Evolutionary conservation across 92 coral and sea anemone genomes (phyloP), one percentile per base, ranked within the genome.

Genomic region (Siderastrea radians): DNA sequence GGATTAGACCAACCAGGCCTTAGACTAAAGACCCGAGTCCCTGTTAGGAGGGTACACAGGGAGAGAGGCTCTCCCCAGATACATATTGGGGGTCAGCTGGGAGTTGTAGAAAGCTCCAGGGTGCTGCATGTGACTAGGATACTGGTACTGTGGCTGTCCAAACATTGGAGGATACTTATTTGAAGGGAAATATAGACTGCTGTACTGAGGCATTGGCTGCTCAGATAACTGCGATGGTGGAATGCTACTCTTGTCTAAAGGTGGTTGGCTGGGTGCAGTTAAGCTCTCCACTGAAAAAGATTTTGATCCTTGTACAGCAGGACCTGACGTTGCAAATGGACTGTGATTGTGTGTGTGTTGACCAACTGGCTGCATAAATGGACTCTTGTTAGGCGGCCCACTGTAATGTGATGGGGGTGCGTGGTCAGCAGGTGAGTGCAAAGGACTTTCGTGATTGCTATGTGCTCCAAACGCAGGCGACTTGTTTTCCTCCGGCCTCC

Each of bases 41-140:
- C 98, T 92, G n/a, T 92, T 95, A 6, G 99, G 96, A 62, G 98
- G 99, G 94, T 96, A 96, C 78, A 98, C 97, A 16, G 98, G 99
- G 43, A 98, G 91, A 4, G 99, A 91, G 12, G 95, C 95, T 69
- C 96, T 87, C 38, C 96, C 98, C 16, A 93, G 84, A 87, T 98
- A 98, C 98, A 97, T 90, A 77, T 91, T 94, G 60, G 99, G 94
- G 51, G 94, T 90, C 57, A 94, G 90, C 79, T 95, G 98, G 43
- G 98, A 87, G 80, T 96, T 96, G 91, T 96, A 98, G 81, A 96
- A 98, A 13, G 96, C 89, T 44, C 94, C 98, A 46, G 99, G 84
- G 72, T 95, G 94, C 83, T 96, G 99, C 75, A 96, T 74, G 74
- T 94, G 95, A 49, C 86, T 84, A 7, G 98, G 96, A 80, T 90